Evolutionary conservation across 35 echinoderm and acorn worm genomes (phyloP).

Genomic region (Diadema setosum): DNA sequence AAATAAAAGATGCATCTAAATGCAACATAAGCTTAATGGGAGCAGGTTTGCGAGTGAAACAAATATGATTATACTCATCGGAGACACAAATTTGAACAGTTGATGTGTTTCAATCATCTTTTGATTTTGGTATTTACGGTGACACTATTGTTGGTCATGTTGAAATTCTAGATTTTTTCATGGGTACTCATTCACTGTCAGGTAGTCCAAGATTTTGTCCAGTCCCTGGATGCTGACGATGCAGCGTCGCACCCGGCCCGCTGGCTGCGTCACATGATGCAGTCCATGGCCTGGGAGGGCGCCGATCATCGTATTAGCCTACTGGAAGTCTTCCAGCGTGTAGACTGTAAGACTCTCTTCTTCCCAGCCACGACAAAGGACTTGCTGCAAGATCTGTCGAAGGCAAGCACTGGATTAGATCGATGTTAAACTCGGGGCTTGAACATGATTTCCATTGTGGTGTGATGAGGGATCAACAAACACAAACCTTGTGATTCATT

Average conservation of each 20-base stretch:
- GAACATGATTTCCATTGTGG: too few species aligned
- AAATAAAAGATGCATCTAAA: too few species aligned
- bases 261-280: slow-evolving; percentile 60
- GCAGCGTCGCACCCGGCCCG: background rate
- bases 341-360: slow-evolving; percentile 56
- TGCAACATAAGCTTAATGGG: too few species aligned
- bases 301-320: slow-evolving; percentile 52
- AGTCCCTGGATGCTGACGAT: background rate
- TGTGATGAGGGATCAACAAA: too few species aligned
- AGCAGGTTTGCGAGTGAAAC: too few species aligned
- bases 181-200: background rate
- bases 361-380: slow-evolving; percentile 58
- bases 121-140: too few species aligned
- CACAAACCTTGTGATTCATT: too few species aligned
- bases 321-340: slow-evolving; percentile 51
- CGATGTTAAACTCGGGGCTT: too few species aligned
- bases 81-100: too few species aligned
- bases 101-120: too few species aligned
- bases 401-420: background rate
- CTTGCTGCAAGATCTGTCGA: slow-evolving; percentile 55
- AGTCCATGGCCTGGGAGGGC: slow-evolving; percentile 51
- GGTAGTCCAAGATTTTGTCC: slow-evolving; percentile 67
- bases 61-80: too few species aligned
- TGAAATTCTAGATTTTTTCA: background rate
- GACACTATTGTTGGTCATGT: too few species aligned